phyloP scores from a whole-genome alignment of 30 jellyfish, hydroid and myxozoan species.

The Cassiopea xamachana region DNA sequence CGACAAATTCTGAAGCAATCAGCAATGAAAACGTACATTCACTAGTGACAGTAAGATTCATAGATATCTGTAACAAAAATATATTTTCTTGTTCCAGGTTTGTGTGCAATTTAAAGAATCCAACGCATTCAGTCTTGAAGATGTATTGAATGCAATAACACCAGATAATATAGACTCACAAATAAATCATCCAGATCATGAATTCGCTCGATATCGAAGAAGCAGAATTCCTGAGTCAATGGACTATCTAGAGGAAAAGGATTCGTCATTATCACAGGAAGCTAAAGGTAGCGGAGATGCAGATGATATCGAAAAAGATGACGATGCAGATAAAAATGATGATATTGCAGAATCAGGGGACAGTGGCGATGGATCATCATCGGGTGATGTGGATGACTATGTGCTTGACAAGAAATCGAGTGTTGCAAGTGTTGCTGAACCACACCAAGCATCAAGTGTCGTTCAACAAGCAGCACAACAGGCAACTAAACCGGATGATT shows the following conservation, averaged over 20 bases:
- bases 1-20: no score
- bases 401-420: constrained; percentile 17
- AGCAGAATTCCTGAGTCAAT: constrained; percentile 54
- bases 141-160: constrained; percentile 75
- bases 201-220: constrained; percentile 89
- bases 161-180: constrained; percentile 78
- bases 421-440: constrained; percentile 18
- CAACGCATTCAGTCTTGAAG: constrained; percentile 77
- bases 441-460: constrained; percentile 5
- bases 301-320: constrained; percentile 49
- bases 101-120: constrained; percentile 20
- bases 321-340: constrained; percentile 25
- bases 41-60: not conserved
- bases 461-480: constrained; percentile 13
- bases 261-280: constrained; percentile 35
- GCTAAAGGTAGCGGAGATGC: constrained; percentile 31
- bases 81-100: constrained; percentile 14
- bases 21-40: not conserved
- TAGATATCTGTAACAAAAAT: not conserved
- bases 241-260: constrained; percentile 34
- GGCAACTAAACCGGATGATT: constrained; percentile 36
- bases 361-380: constrained; percentile 41
- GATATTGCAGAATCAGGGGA: constrained; percentile 27
- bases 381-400: constrained; percentile 61
- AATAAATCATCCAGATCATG: constrained; percentile 59